Evolutionary conservation across 1,140 invertebrate species (phyloP), one percentile per base, ranked within the genome.

Genomic region (Ruditapes philippinarum): DNA sequence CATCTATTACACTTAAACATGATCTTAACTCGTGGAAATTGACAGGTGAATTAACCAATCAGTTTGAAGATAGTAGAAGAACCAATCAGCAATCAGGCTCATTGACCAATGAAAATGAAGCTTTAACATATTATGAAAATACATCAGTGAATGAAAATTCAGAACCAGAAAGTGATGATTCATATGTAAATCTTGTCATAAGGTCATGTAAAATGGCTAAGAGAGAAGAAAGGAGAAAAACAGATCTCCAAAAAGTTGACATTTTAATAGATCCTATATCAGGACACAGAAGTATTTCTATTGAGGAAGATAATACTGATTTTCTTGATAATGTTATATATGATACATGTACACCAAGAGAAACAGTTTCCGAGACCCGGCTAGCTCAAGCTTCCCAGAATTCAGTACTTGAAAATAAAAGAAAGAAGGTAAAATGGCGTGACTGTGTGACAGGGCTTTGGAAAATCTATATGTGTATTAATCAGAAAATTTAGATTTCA

Each of bases 1-100:
- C 76, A 7, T 45, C 22, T 31, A 88, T 88, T 80, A 49, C 70
- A 19, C 62, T 88, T 12, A 88, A 54, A 40, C 54, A 22, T 33
- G 60, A 70, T 70, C 40, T 54, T 31, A 45, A n/a, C 12, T 60
- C 19, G 0, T 65, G 22, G 38, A 9, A 62, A 60, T 3, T 40
- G 1, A n/a, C 49, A 57, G 73, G 9, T 28, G 11, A 78, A 31
- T 78, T 25, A 17, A 42, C 73, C 42, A 25, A 25, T 49, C 40
- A 49, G 73, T n/a, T 25, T n/a, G 2, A 14, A 7, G 14, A 4
- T 78, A 11, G 3, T 12, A 78, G 28, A 78, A 33, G 22, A 22
- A 28, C 40, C 42, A 49, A 49, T 78, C 40, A 54, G 25, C 28
- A 49, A 49, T 51, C 25, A 33, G 28, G 9, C 7, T 28, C n/a